Evolutionary conservation across 1,140 invertebrate species (phyloP).

Genomic region (Drosophila sechellia): DNA sequence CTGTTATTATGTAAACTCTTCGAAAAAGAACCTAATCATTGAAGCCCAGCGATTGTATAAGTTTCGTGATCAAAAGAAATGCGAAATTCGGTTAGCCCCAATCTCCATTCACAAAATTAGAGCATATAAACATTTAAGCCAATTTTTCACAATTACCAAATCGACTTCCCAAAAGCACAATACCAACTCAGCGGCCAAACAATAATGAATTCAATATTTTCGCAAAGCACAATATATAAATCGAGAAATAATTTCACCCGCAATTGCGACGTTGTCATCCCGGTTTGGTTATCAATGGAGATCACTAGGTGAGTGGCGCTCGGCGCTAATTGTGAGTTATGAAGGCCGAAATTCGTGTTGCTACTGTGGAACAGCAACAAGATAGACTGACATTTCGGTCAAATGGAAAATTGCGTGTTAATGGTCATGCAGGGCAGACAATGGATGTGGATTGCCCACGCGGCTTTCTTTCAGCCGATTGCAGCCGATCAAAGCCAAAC

Average conservation of each 20-base stretch:
- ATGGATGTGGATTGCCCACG: conserved; percentile 15
- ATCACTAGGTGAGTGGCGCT: conserved; percentile 71
- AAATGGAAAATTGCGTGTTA: conserved; percentile 69
- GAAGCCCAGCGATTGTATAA: conserved; percentile 54
- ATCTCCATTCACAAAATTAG: conserved; percentile 66
- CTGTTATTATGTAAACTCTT: conserved; percentile 17
- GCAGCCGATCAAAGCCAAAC: conserved; percentile 50
- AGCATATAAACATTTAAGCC: conserved; percentile 66
- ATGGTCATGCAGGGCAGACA: conserved; percentile 65
- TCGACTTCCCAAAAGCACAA: conserved; percentile 45
- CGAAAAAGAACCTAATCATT: conserved; percentile 40
- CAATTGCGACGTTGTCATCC: conserved; percentile 36
- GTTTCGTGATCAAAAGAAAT: conserved; percentile 19
- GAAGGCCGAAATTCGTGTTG: conserved; percentile 31
- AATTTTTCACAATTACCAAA: conserved; percentile 62
- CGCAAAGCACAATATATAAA: conserved; percentile 76
- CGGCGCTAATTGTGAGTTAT: conserved; percentile 61
- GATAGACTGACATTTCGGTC: conserved; percentile 59
- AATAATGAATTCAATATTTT: conserved; percentile 54
- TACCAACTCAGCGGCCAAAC: conserved; percentile 35
- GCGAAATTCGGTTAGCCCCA: conserved; percentile 47
- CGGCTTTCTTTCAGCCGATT: conserved; percentile 55
- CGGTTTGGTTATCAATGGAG: conserved; percentile 57
- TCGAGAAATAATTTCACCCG: conserved; percentile 58
- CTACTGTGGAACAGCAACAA: conserved; percentile 54